These are phyloP conservation scores for Eumaeus atala DNA, from an alignment of 1,140 invertebrate genomes.

Conservation along the genomic window DNA sequence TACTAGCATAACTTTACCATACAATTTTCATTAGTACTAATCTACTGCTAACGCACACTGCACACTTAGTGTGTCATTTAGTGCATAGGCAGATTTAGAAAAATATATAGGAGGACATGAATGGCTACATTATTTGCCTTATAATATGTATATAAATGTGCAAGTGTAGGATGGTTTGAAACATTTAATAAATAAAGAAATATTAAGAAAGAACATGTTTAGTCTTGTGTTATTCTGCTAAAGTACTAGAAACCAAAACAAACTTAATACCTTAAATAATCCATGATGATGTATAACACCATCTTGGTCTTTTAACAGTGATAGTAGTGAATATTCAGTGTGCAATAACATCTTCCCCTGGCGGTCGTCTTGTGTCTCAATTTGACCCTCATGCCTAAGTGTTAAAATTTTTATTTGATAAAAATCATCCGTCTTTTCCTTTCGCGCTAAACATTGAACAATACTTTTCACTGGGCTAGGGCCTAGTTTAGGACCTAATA, in stretches of 20 bases:
- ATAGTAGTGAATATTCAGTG: conserved; percentile 86
- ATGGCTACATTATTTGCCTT: no score
- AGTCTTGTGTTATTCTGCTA: not conserved
- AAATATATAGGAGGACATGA: no score
- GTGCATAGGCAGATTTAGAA: no score
- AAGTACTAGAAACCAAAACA: not conserved
- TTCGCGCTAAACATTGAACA: conserved; percentile 85
- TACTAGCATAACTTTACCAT: no score
- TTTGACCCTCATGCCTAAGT: conserved; percentile 73
- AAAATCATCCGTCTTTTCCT: conserved; percentile 83
- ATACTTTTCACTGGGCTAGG: conserved; percentile 87
- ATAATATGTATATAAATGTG: no score
- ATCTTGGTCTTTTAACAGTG: conserved; percentile 80
- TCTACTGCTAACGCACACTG: no score
- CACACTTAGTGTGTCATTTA: no score
- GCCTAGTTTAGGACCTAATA: conserved; percentile 82
- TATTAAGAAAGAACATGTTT: not conserved
- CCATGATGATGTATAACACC: conserved; percentile 88
- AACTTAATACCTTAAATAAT: conserved; percentile 81
- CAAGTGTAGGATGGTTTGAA: no score
- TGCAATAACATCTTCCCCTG: conserved; percentile 89
- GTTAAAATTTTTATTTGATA: conserved; percentile 84
- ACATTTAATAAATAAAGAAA: no score
- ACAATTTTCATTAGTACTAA: no score
- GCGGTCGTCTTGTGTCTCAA: conserved; percentile 83